Evolutionary conservation across 2,888 invertebrate species (phyloP).

Genomic region (Lucinisca nassula): DNA sequence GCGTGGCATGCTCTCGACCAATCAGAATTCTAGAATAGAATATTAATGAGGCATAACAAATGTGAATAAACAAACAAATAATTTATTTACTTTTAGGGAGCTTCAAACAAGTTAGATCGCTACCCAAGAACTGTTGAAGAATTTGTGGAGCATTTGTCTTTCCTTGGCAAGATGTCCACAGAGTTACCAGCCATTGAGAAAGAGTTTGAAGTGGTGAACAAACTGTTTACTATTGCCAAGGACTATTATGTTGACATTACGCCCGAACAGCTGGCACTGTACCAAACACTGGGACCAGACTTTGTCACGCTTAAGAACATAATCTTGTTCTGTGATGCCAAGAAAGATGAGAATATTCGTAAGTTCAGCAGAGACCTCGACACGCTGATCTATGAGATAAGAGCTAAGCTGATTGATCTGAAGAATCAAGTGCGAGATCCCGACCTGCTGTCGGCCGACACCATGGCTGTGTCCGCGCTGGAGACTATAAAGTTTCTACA

Average conservation of each 20-base stretch:
- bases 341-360: slow-evolving; percentile 88
- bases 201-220: slow-evolving; percentile 86
- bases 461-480: slow-evolving; percentile 84
- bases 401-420: slow-evolving; percentile 83
- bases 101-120: slow-evolving; percentile 86
- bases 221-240: slow-evolving; percentile 87
- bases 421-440: slow-evolving; percentile 86
- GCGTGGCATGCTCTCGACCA: too few relatives aligned
- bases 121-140: slow-evolving; percentile 86
- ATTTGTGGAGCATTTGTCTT: slow-evolving; percentile 88
- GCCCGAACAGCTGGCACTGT: slow-evolving; percentile 87
- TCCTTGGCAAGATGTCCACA: slow-evolving; percentile 86
- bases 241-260: slow-evolving; percentile 85
- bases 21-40: too few relatives aligned
- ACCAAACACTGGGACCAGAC: slow-evolving; percentile 87
- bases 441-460: slow-evolving; percentile 84
- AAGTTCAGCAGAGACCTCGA: slow-evolving; percentile 87
- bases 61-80: too few relatives aligned
- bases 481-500: slow-evolving; percentile 85
- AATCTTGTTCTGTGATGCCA: slow-evolving; percentile 87
- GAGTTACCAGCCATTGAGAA: slow-evolving; percentile 87
- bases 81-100: slow-evolving; percentile 86
- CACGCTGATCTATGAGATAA: slow-evolving; percentile 84
- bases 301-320: slow-evolving; percentile 88
- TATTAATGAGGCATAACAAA: too few relatives aligned